A percentile compares a stretch with the other conserved stretches of the same genome.
Conservation (phyloP, 92 coral and sea anemone species). For the Porites divaricata region DNA sequence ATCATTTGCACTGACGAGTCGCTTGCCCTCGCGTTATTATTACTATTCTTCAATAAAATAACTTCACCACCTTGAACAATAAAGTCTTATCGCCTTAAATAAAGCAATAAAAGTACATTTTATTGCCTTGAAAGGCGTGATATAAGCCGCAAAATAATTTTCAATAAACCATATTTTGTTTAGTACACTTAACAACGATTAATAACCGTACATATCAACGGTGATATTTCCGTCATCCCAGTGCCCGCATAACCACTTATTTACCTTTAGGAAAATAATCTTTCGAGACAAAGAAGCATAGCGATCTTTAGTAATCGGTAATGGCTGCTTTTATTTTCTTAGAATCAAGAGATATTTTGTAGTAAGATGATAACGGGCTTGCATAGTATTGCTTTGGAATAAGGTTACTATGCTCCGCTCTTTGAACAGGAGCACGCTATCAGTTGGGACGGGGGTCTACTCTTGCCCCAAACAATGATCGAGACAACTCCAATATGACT, state of each 20-base stretch:
- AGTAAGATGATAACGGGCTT: slow-evolving; percentile 12
- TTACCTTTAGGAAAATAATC: slow-evolving; percentile 47
- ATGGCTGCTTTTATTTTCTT: slow-evolving; percentile 38
- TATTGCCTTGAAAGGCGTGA: slow-evolving; percentile 22
- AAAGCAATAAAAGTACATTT: slow-evolving; percentile 18
- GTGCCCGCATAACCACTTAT: slow-evolving; percentile 23
- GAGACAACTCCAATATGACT: slow-evolving; percentile 2
- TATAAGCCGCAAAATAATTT: slow-evolving; percentile 12
- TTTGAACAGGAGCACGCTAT: neutral
- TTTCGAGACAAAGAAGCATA: slow-evolving; percentile 34
- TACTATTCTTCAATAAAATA: slow-evolving; percentile 30
- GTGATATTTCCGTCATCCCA: slow-evolving; percentile 48
- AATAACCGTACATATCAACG: slow-evolving; percentile 42
- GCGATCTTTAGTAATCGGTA: slow-evolving; percentile 38
- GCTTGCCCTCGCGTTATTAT: slow-evolving; percentile 34
- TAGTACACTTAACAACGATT: slow-evolving; percentile 7
- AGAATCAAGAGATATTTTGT: slow-evolving; percentile 34
- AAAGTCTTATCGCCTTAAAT: slow-evolving; percentile 3
- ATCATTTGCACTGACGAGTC: slow-evolving; percentile 50
- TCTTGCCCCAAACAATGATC: neutral
- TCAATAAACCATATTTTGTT: neutral
- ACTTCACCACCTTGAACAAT: slow-evolving; percentile 34
- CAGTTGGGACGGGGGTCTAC: neutral
- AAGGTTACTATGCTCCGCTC: neutral
- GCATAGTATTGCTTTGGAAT: neutral